Evolutionary conservation across 2,888 invertebrate genomes (phyloP).

Genomic region (Pristionchus arcanus): DNA sequence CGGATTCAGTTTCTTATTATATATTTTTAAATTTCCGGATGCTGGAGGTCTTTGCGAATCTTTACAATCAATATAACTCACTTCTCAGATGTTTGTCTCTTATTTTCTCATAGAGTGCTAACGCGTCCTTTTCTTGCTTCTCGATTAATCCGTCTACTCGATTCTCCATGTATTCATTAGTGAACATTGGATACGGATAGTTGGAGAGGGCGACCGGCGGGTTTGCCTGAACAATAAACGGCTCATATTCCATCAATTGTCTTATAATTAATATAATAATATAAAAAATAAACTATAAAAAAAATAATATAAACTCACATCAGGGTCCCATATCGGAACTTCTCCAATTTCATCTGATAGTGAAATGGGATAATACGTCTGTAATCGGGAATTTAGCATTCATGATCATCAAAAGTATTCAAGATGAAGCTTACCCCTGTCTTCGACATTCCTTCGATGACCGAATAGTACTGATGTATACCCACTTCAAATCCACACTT

Average conservation of each 20-base stretch:
- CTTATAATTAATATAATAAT: no score
- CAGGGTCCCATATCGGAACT: neutral
- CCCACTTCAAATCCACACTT: conserved; percentile 24
- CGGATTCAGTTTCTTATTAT: no score
- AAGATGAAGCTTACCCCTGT: neutral
- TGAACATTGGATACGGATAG: conserved; percentile 19
- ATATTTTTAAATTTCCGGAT: neutral
- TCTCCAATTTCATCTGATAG: neutral
- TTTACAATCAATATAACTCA: no score
- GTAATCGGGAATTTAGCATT: neutral
- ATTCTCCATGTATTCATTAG: neutral
- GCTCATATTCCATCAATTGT: no score
- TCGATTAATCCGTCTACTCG: conserved; percentile 28
- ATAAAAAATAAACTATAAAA: no score
- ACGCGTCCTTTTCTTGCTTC: conserved; percentile 20
- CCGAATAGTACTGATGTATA: conserved; percentile 26
- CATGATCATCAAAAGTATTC: neutral
- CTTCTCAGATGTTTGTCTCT: neutral
- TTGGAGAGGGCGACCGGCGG: neutral
- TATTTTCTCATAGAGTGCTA: neutral
- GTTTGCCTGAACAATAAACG: neutral
- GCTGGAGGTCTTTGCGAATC: no score
- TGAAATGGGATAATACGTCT: neutral
- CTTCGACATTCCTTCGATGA: neutral
- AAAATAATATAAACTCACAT: neutral